These are phyloP conservation scores for Oligia fasciuncula DNA, from an alignment of 2,888 invertebrate genomes.

Conservation along the genomic window DNA sequence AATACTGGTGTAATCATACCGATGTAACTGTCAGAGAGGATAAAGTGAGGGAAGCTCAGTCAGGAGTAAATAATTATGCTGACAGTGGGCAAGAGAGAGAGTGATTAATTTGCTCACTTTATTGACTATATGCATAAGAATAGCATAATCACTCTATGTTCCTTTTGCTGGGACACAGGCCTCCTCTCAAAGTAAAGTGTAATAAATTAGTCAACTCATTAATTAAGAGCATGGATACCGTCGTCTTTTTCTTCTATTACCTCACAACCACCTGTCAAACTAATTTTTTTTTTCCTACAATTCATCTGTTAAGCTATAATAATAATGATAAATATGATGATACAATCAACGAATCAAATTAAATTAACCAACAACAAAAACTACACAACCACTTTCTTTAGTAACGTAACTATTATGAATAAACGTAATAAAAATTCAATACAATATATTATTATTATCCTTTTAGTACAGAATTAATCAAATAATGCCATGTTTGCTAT, in stretches of 20 bases:
- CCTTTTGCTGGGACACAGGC: background rate
- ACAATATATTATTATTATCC: slow-evolving; percentile 33
- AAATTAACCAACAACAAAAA: background rate
- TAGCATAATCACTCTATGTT: background rate
- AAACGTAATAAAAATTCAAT: slow-evolving; percentile 64
- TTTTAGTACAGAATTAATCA: slow-evolving; percentile 66
- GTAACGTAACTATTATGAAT: slow-evolving; percentile 28
- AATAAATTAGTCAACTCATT: background rate
- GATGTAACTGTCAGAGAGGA: background rate
- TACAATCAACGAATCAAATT: slow-evolving; percentile 10
- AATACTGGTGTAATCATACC: background rate
- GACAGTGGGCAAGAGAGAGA: no score
- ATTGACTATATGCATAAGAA: background rate
- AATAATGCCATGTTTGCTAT: slow-evolving; percentile 66
- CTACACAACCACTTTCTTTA: slow-evolving; percentile 37
- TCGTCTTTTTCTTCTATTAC: background rate
- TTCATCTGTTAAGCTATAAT: background rate
- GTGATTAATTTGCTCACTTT: background rate
- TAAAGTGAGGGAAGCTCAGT: background rate
- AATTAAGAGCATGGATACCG: background rate
- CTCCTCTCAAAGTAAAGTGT: background rate
- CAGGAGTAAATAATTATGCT: background rate
- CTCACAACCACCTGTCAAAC: background rate
- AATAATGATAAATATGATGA: slow-evolving; percentile 1
- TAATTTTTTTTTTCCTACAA: background rate